These are phyloP conservation scores for Macrostomum lignano DNA, from an alignment of 1,140 invertebrate species.

Conservation along the genomic window DNA sequence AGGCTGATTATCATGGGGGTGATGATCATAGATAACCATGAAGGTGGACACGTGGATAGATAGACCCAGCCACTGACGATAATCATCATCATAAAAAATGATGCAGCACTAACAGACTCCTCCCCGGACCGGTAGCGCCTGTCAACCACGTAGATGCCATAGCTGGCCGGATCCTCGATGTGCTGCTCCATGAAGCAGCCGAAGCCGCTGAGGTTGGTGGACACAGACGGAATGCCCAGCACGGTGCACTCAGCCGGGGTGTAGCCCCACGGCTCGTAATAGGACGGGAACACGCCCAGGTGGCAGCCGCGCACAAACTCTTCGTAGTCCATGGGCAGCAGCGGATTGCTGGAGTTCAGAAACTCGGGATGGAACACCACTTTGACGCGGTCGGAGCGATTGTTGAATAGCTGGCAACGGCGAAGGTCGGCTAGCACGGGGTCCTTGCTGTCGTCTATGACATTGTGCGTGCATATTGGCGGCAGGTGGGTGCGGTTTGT, in stretches of 20 bases:
- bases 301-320: slow-evolving; percentile 97
- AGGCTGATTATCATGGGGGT: no score
- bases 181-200: slow-evolving; percentile 98
- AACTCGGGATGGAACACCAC: slow-evolving; percentile 98
- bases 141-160: slow-evolving; percentile 95
- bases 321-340: slow-evolving; percentile 92
- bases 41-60: no score
- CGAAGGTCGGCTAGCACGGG: slow-evolving; percentile 58
- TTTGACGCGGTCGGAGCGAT: slow-evolving; percentile 72
- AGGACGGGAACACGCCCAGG: slow-evolving; percentile 87
- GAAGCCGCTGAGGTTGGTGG: slow-evolving; percentile 87
- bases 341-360: slow-evolving; percentile 76
- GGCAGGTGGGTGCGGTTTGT: slow-evolving; percentile 57
- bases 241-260: slow-evolving; percentile 71
- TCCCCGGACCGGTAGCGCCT: slow-evolving; percentile 55
- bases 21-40: no score
- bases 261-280: slow-evolving; percentile 81
- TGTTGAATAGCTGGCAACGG: slow-evolving; percentile 76
- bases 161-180: slow-evolving; percentile 80
- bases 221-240: slow-evolving; percentile 90
- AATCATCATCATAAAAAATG: no score
- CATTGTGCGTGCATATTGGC: slow-evolving; percentile 90
- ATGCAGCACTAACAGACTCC: slow-evolving; percentile 53
- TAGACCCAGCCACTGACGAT: no score
- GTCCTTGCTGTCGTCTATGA: slow-evolving; percentile 53